phyloP scores from a whole-genome alignment of 2,113 vertebrate species.

The Leucopternis melanops region DNA sequence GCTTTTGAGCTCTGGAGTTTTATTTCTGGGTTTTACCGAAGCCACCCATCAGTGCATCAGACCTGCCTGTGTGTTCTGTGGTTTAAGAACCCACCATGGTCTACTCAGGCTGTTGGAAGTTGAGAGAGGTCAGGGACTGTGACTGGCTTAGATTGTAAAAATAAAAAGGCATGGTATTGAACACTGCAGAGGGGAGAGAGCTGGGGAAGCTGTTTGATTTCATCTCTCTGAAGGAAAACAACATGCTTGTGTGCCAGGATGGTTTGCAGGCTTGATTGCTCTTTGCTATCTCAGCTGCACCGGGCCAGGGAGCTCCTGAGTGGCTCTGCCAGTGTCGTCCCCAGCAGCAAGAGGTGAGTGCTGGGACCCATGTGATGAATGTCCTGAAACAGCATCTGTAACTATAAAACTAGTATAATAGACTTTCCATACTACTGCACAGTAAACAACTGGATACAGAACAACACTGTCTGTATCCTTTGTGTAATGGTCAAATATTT shows the following conservation, averaged over 20 bases:
- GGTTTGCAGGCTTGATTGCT: not conserved
- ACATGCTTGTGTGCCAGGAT: accelerated
- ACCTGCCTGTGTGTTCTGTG: not conserved
- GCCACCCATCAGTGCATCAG: not conserved
- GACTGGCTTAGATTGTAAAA: not conserved
- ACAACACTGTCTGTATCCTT: not conserved
- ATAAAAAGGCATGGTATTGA: not conserved
- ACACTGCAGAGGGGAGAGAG: not conserved
- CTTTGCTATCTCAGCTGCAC: not conserved
- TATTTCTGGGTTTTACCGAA: not conserved
- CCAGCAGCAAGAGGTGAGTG: not conserved
- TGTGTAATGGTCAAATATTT: not conserved
- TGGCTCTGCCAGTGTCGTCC: accelerated
- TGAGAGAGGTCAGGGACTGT: not conserved
- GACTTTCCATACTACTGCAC: not conserved
- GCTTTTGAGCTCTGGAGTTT: not conserved
- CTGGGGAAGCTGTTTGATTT: not conserved
- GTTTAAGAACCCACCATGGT: not conserved
- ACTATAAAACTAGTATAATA: constrained; percentile 14
- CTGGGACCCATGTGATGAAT: not conserved
- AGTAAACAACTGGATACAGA: not conserved
- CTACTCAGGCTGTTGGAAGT: not conserved
- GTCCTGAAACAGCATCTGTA: not conserved
- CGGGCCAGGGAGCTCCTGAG: not conserved
- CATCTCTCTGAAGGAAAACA: not conserved